Percentiles rank a stretch among this genome's conserved stretches.
These are phyloP conservation scores for Rhopilema esculentum DNA, from an alignment of 30 jellyfish, hydroid and myxozoan species.

Conservation along the genomic window DNA sequence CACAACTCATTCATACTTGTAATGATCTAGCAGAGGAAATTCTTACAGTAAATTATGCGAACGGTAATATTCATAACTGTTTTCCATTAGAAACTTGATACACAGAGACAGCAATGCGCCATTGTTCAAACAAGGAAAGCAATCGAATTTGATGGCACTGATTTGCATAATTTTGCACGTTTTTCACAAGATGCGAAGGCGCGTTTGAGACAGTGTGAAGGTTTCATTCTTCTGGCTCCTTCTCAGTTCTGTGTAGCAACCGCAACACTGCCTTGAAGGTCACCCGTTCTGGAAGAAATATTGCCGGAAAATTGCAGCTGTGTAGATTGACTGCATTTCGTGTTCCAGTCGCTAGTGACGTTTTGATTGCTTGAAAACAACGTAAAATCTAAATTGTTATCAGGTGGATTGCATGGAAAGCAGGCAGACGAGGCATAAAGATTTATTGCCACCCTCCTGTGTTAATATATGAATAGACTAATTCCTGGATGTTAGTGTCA, in stretches of 20 bases:
- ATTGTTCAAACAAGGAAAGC: too few relatives aligned
- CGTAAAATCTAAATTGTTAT: background rate
- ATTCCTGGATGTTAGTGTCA: conserved; percentile 64
- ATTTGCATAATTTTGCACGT: background rate
- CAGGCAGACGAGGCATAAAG: conserved; percentile 22
- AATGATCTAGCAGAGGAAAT: background rate
- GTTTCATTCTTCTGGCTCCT: background rate
- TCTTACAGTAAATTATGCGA: background rate
- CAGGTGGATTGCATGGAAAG: conserved; percentile 21
- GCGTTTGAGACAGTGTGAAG: background rate
- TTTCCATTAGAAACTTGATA: background rate
- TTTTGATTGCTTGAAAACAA: conserved; percentile 4
- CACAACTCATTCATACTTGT: background rate
- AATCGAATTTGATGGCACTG: background rate
- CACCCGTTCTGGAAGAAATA: background rate
- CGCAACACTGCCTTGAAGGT: background rate
- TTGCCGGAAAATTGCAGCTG: conserved; percentile 59
- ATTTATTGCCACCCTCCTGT: conserved; percentile 44
- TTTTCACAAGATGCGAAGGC: background rate
- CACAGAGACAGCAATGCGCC: too few relatives aligned
- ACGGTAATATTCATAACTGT: background rate
- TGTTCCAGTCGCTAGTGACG: conserved; percentile 30
- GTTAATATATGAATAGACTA: background rate
- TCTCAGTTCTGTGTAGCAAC: conserved; percentile 10
- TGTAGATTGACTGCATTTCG: background rate